A percentile compares a stretch with the other conserved stretches of the same genome.
phyloP scores from a whole-genome alignment of 2,797 vertebrate species.

The Ptychadena robeensis region DNA sequence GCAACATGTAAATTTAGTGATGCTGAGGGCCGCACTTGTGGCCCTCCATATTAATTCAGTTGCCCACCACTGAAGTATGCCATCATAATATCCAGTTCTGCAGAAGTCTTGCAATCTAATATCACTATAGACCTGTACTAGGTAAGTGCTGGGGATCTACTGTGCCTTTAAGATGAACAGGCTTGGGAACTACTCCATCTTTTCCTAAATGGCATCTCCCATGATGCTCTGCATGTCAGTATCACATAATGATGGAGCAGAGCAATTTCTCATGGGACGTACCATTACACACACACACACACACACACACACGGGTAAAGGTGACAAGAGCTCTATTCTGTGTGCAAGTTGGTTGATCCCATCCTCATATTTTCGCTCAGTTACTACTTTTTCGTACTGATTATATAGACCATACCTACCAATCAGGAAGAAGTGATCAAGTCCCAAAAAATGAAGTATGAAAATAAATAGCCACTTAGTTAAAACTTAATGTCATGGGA shows the following conservation, averaged over 20 bases:
- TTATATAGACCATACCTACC: not conserved
- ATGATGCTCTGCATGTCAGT: not conserved
- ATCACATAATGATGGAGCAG: not conserved
- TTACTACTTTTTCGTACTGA: not conserved
- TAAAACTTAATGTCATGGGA: not conserved
- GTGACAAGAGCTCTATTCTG: not conserved
- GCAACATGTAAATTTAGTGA: no score
- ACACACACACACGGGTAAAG: not conserved
- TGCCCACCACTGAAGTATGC: no score
- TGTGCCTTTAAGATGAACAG: not conserved
- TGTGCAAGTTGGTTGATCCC: not conserved
- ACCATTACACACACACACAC: not conserved
- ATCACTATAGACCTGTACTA: no score
- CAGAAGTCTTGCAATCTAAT: not conserved
- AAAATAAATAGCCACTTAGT: not conserved
- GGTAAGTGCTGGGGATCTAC: not conserved
- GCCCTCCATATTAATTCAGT: no score
- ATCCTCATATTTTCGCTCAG: not conserved
- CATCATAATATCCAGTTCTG: no score
- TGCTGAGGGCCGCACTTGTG: no score
- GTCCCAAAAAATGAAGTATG: not conserved
- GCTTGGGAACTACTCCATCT: not conserved
- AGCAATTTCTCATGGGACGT: not conserved
- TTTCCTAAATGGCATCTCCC: not conserved
- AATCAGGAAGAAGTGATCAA: not conserved